Evolutionary conservation across 2,113 vertebrate species (phyloP).

Genomic region (Natator depressus): DNA sequence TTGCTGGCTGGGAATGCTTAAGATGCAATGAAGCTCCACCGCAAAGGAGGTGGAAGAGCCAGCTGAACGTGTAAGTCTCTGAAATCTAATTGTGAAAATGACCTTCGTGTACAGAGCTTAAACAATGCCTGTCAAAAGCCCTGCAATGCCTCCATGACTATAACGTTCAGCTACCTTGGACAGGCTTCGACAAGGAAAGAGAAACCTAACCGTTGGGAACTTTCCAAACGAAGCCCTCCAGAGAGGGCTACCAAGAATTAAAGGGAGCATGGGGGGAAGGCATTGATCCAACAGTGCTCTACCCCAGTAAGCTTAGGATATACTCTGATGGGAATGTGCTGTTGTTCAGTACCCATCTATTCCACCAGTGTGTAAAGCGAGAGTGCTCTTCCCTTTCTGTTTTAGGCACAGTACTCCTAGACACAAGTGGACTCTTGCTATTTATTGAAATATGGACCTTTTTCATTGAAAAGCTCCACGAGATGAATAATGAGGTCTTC

Average conservation of each 20-base stretch:
- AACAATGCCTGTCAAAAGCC: neutral
- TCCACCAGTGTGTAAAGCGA: rapidly evolving
- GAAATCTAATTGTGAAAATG: slow-evolving; percentile 35
- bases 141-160: neutral
- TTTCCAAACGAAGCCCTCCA: neutral
- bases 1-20: neutral
- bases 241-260: neutral
- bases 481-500: neutral
- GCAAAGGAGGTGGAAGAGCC: neutral
- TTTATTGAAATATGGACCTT: neutral
- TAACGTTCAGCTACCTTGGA: neutral
- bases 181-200: neutral
- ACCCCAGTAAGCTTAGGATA: rapidly evolving
- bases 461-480: neutral
- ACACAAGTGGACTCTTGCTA: neutral
- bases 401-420: rapidly evolving
- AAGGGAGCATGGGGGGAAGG: neutral
- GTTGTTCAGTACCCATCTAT: neutral
- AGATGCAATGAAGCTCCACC: neutral
- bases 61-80: slow-evolving; percentile 34
- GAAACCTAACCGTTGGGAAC: neutral
- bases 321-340: neutral
- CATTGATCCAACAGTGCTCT: neutral
- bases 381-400: neutral
- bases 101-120: neutral